Evolutionary conservation across 2,113 vertebrate genomes (phyloP), one percentile per base, ranked within the genome.

Genomic region (Triplophysa siluroides): DNA sequence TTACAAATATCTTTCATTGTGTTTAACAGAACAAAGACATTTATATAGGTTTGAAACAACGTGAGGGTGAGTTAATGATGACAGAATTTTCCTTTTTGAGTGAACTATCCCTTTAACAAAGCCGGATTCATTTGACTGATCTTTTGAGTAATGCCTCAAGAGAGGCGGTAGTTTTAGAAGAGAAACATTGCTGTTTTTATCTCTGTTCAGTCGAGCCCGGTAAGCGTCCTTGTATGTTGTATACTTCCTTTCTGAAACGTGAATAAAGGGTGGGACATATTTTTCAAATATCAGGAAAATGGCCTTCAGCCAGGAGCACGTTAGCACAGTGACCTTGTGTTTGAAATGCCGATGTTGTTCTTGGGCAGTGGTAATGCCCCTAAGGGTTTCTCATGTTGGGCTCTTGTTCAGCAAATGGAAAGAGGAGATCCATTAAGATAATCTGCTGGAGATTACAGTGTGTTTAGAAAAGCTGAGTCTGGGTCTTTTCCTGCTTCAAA

Each of bases 401-500:
- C 56, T 80, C 65, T 61, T 52, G 77, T 83, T 84, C 78, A 78
- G 71, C 62, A 43, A 56, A 43, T 68, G 64, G 71, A 69, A 76
- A 73, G 76, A 79, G 73, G 41, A 60, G 76, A 76, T 56, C 56
- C 69, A 83, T 86, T 81, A 75, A 76, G 80, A 79, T 80, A 85
- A 85, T 84, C 82, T 85, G 24, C 43, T 23, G 18, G 56, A 79
- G 76, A 85, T 86, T 83, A 74, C 54, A 5, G 45, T 63, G 23
- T 79, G 78, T 87, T 84, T 79, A 79, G 63, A 81, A 79, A 78
- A 84, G 68, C 47, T 52, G 43, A 18, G 61, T 80, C 79, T 66
- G 50, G 52, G 66, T 61, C 76, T 80, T 74, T 85, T 87, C 83
- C 85, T 83, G 61, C 84, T 75, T 66, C 79, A 78, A 71, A 77